Evolutionary conservation across 2,113 vertebrate species (phyloP), one percentile per base, ranked within the genome.

Genomic region (Lophius piscatorius): DNA sequence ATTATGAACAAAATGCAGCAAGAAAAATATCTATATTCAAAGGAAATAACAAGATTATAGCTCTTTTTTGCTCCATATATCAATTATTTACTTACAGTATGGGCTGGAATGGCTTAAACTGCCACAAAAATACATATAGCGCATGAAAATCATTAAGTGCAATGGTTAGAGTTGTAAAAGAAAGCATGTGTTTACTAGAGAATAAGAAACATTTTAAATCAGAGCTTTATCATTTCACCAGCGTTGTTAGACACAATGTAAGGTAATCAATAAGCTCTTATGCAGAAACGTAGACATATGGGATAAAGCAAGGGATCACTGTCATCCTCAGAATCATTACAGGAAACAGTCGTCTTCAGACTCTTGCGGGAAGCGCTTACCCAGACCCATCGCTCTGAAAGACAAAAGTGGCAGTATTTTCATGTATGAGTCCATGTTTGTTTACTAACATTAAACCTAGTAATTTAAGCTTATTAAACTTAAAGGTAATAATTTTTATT

Each of bases 351-450:
- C n/a, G 14, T n/a, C 55, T 31, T 58, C 48, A 44, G 14, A 23
- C 36, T 39, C 9, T 51, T 21, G 8, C 16, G 18, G 16, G 22
- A 46, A 2, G n/a, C 13, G 9, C 14, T 87, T 63, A 88, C 31
- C 69, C 72, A 0, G 75, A 44, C 24, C 72, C 67, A 9, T 85
- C 64, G 1, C 70, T 54, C 87, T 89, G 82, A 69, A 89, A 89
- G 8, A 85, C 31, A 85, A 74, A n/a, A n/a, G n/a, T n/a, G n/a
- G 82, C 14, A 66, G 77, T 72, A 26, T 68, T 9, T 17, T 9
- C n/a, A 39, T 39, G n/a, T 9, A 18, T 16, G 29, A 31, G 16
- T 44, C 9, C 10, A 12, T 34, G 13, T 10, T 7, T 31, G 34
- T 31, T 39, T 44, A 16, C 17, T n/a, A 13, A 40, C 46, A 34